Base-by-base conservation (phyloP, 2,113 vertebrate genomes). In the Edolisoma coerulescens region DNA sequence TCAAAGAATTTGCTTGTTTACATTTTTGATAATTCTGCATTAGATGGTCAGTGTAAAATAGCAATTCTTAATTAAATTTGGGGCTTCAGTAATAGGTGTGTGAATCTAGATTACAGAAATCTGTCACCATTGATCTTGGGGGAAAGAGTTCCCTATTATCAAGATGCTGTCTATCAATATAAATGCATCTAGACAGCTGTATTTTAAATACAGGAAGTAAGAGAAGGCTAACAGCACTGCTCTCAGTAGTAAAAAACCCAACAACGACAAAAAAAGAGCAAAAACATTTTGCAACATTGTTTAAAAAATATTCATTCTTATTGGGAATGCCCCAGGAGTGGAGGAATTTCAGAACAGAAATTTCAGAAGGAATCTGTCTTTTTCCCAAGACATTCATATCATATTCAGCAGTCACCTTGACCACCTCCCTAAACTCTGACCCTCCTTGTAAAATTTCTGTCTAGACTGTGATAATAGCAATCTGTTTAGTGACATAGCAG, bases 261-360 rank as follows among this genome's bases (percentile, higher is more conserved):
- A 33, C 16, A 37, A 8, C 35, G 37, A 35, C 22, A 75, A 67
- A 52, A n/a, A 33, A 30, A 60, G 9, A 53, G 4, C 2, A 78
- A 84, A 90, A 47, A 0, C 11, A 32, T 63, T 56, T 28, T 22
- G 9, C 4, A 71, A 41, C 42, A 52, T 6, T 7, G 2, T 28
- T 70, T 2, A 2, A 21, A 56, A 63, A 30, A 32, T 26, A 13
- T 1, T 7, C 45, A 17, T 54, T 68, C 14, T 32, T 37, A 45
- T 17, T 69, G 13, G 16, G 19, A 47, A 63, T 59, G 0, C 3
- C 4, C 2, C 3, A 52, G 23, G 19, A 52, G 49, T 3, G 3
- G 9, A 87, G 4, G 26, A 61, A 53, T 57, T 77, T 64, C 11
- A 32, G n/a, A 84, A 49, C 6, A 70, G 27, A 61, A 22, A 65